Conservation (phyloP, 1,140 invertebrate genomes). For the Xylocopa sonorina region DNA sequence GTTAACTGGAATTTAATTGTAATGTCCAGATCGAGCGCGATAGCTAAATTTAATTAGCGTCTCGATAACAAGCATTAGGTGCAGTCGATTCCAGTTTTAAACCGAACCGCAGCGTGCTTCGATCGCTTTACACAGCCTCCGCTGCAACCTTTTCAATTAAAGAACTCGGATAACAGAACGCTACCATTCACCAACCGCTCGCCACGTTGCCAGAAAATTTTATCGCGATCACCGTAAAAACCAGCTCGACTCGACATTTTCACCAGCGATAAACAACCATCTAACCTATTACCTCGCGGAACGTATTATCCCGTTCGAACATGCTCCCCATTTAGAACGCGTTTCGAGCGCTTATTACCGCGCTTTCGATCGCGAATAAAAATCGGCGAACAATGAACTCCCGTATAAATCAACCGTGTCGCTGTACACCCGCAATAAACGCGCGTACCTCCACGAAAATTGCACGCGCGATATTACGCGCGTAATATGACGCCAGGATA, state of each 20-base stretch:
- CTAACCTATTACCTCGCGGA: not conserved
- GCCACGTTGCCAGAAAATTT: not conserved
- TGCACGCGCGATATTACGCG: conserved; percentile 21
- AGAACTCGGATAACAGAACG: not conserved
- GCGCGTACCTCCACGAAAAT: not conserved
- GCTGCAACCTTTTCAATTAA: too few species aligned
- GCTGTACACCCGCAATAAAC: not conserved
- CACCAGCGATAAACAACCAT: not conserved
- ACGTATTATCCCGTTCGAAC: not conserved
- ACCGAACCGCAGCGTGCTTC: too few species aligned
- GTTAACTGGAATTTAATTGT: too few species aligned
- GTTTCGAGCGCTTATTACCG: not conserved
- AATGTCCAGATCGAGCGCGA: too few species aligned
- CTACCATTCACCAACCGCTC: too few species aligned
- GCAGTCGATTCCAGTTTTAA: too few species aligned
- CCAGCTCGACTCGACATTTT: not conserved
- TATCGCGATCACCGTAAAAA: not conserved
- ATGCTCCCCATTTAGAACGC: not conserved
- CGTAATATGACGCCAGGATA: conserved; percentile 9
- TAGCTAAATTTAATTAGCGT: too few species aligned
- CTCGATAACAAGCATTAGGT: too few species aligned
- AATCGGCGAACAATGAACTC: not conserved
- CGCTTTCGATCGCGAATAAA: conserved; percentile 12
- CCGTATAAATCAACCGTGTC: not conserved
- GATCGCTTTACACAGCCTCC: too few species aligned